phyloP scores from a whole-genome alignment of 1,140 invertebrate genomes.

The Sinonovacula constricta region DNA sequence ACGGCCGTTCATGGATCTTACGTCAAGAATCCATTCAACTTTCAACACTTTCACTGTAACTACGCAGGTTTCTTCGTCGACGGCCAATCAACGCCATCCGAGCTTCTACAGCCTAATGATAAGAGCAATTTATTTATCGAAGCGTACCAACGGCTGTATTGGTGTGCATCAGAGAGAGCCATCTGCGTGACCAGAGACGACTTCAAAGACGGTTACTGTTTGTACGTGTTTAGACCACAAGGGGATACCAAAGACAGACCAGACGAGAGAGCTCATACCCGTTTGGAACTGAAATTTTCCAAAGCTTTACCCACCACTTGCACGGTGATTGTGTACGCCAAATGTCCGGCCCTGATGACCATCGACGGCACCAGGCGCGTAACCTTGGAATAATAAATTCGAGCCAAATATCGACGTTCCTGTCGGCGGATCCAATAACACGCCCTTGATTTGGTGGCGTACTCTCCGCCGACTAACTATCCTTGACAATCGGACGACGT shows the following conservation, averaged over 20 bases:
- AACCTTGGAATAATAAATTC: too few relatives aligned
- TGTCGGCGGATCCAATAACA: neutral
- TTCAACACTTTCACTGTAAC: conserved; percentile 9
- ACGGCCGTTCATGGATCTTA: conserved; percentile 1
- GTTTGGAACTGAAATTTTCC: conserved; percentile 8
- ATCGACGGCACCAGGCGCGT: too few relatives aligned
- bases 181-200: neutral
- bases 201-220: too few relatives aligned
- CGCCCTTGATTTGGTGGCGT: neutral
- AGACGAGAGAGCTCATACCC: neutral
- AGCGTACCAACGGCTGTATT: neutral
- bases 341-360: too few relatives aligned
- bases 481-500: neutral
- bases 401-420: too few relatives aligned
- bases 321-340: conserved; percentile 9
- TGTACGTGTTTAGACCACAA: too few relatives aligned
- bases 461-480: neutral
- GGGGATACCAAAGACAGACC: too few relatives aligned
- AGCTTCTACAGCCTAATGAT: neutral
- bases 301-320: neutral
- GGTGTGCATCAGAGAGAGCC: neutral
- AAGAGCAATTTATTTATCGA: neutral
- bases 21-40: conserved; percentile 16
- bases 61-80: conserved; percentile 6
- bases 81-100: neutral